Evolutionary conservation across 2,797 vertebrate species (phyloP).

Genomic region (Orientallactaga sibirica): DNA sequence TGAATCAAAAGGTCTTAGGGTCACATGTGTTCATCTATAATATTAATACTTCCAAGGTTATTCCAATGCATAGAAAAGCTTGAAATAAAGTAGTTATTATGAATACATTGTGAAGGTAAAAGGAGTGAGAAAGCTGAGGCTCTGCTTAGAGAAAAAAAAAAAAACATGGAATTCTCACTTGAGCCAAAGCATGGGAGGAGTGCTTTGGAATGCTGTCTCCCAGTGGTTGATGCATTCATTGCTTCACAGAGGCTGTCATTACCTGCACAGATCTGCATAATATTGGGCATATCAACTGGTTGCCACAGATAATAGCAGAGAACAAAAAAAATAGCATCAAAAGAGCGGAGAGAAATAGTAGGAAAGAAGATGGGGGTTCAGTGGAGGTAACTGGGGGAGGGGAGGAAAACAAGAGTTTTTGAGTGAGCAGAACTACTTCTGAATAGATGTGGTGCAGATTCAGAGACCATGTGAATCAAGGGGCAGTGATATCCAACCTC

Average conservation of each 20-base stretch:
- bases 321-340: too few species aligned
- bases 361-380: too few species aligned
- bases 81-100: not conserved
- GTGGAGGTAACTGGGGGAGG: too few species aligned
- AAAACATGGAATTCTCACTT: not conserved
- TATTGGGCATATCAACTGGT: too few species aligned
- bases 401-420: too few species aligned
- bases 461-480: not conserved
- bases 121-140: not conserved
- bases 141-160: not conserved
- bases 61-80: not conserved
- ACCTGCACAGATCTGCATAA: too few species aligned
- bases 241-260: too few species aligned
- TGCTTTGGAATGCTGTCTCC: too few species aligned
- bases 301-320: too few species aligned
- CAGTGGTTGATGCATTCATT: too few species aligned
- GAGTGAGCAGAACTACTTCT: not conserved
- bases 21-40: not conserved
- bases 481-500: slow-evolving; percentile 63
- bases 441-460: not conserved
- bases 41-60: slow-evolving; percentile 34
- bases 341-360: too few species aligned
- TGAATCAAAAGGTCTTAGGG: not conserved
- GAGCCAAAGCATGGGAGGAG: too few species aligned
- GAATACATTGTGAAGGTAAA: not conserved